Percentiles rank a stretch among this genome's conserved stretches.
phyloP scores from a whole-genome alignment of 92 coral and sea anemone species.

The Epizoanthus illoricatus region DNA sequence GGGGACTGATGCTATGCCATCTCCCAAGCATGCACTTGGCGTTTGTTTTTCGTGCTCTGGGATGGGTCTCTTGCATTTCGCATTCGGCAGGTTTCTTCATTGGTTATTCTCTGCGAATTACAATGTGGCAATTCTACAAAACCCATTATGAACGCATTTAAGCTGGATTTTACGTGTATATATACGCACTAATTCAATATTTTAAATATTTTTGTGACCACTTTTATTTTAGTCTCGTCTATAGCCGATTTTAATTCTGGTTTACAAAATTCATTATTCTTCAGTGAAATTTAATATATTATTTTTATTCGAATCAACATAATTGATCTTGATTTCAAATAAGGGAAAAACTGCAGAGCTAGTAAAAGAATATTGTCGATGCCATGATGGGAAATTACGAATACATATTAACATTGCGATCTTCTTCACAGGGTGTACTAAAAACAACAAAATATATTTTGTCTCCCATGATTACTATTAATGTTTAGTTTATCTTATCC shows the following conservation, averaged over 20 bases:
- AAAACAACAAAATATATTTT: conserved; percentile 34
- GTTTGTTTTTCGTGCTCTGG: no score
- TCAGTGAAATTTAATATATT: background rate
- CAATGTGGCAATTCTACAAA: no score
- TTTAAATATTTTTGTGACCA: conserved; percentile 1
- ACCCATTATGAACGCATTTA: no score
- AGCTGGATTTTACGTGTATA: no score
- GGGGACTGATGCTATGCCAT: no score
- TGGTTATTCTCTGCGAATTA: no score
- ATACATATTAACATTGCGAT: background rate
- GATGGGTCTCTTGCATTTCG: no score
- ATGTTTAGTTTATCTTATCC: background rate
- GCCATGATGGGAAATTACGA: background rate
- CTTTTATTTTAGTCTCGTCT: conserved; percentile 12
- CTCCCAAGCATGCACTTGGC: no score
- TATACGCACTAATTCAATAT: background rate
- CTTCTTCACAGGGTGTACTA: background rate
- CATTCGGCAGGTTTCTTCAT: no score
- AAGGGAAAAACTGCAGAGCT: background rate
- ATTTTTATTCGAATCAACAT: conserved; percentile 1
- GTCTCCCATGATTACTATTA: conserved; percentile 25
- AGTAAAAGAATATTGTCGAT: background rate
- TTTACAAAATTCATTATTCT: conserved; percentile 4
- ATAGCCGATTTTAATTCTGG: background rate
- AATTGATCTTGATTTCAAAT: background rate